Evolutionary conservation across 2,797 vertebrate genomes (phyloP).

Genomic region (Graptemys geographica): DNA sequence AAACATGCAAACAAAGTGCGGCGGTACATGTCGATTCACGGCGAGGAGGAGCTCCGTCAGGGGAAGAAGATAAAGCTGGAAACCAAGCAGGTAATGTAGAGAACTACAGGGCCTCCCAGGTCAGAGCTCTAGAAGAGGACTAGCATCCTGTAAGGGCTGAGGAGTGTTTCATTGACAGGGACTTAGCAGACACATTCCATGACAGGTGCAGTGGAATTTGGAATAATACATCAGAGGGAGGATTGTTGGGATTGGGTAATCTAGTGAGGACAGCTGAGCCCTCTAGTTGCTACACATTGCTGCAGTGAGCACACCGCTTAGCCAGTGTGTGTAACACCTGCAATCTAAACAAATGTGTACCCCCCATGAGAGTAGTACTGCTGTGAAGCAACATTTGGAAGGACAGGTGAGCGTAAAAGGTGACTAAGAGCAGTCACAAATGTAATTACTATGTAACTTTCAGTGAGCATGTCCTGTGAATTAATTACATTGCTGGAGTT

Average conservation of each 20-base stretch:
- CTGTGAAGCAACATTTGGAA: not conserved
- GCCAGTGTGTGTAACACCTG: not conserved
- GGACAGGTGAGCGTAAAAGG: not conserved
- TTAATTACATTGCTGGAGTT: not conserved
- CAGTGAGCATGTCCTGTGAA: rapidly evolving
- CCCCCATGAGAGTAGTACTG: not conserved
- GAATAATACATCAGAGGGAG: rapidly evolving
- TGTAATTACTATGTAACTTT: rapidly evolving
- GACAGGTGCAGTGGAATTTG: not conserved
- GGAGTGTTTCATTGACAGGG: rapidly evolving
- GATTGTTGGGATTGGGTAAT: not conserved
- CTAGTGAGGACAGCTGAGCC: not conserved
- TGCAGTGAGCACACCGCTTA: rapidly evolving
- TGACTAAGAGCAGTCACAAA: not conserved
- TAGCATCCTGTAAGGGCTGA: not conserved
- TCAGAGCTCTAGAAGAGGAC: not conserved
- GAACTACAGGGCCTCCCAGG: not conserved
- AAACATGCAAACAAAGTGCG: slow-evolving; percentile 98
- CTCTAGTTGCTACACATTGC: rapidly evolving
- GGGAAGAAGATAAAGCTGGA: slow-evolving; percentile 83
- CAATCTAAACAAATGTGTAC: rapidly evolving
- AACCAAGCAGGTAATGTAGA: slow-evolving; percentile 77
- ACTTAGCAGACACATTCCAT: rapidly evolving
- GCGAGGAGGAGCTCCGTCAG: slow-evolving; percentile 84
- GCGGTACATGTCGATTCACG: slow-evolving; percentile 89